Conservation (phyloP, 2,888 invertebrate genomes). For the Dioctria rufipes region DNA sequence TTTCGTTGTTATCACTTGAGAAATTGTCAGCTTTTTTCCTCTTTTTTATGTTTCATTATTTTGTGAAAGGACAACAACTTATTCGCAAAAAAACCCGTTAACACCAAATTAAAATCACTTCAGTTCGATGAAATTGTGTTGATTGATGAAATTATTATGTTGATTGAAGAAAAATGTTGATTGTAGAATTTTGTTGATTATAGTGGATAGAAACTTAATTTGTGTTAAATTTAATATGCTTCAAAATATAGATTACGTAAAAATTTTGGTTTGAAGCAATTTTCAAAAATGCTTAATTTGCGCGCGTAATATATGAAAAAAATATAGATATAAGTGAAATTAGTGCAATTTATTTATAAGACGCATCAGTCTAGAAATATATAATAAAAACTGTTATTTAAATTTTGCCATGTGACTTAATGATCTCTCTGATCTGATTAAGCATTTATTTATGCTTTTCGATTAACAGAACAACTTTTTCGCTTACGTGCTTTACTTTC, state of each 20-base stretch:
- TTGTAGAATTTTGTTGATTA: slow-evolving; percentile 41
- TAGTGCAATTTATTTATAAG: background rate
- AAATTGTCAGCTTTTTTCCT: slow-evolving; percentile 47
- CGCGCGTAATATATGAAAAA: too few relatives aligned
- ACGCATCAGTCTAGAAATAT: slow-evolving; percentile 27
- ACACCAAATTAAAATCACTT: background rate
- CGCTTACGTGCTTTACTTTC: slow-evolving; percentile 40
- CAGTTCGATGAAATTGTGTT: background rate
- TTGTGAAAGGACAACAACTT: slow-evolving; percentile 55
- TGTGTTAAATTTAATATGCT: too few relatives aligned
- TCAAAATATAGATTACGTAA: background rate
- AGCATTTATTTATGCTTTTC: slow-evolving; percentile 3
- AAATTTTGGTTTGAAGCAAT: slow-evolving; percentile 14
- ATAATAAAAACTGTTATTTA: slow-evolving; percentile 25
- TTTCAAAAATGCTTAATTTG: background rate
- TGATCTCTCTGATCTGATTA: slow-evolving; percentile 1
- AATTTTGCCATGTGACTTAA: background rate
- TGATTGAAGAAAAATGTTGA: slow-evolving; percentile 50
- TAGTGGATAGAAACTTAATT: background rate
- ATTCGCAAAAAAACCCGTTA: slow-evolving; percentile 9
- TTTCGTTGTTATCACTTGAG: background rate
- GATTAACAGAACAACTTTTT: slow-evolving; percentile 36
- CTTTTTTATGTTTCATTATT: slow-evolving; percentile 3
- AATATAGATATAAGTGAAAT: too few relatives aligned
- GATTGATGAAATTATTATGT: background rate